A percentile compares a stretch with the other conserved stretches of the same genome.
Conservation (phyloP, 1,140 invertebrate species). For the Trichonephila clavata region DNA sequence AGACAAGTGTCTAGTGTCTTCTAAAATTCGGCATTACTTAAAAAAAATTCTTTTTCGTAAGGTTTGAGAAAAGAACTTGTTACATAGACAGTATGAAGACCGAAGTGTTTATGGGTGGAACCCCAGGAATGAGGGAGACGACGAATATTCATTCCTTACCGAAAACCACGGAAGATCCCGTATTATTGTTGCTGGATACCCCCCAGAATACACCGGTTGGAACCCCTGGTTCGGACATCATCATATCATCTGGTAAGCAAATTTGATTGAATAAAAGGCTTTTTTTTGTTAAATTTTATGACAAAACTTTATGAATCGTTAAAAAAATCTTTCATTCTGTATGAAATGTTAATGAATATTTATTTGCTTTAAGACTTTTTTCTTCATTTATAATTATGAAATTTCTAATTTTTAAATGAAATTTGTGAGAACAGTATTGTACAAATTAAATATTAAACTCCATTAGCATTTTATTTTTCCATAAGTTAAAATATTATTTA, state of each 20-base stretch:
- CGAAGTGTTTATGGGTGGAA: conserved; percentile 66
- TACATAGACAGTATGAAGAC: conserved; percentile 33
- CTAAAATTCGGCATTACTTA: not conserved
- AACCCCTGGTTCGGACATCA: conserved; percentile 66
- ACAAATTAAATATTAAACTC: too few species aligned
- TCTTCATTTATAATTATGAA: too few species aligned
- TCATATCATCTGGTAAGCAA: conserved; percentile 19
- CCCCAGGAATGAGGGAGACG: not conserved
- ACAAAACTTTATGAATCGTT: too few species aligned
- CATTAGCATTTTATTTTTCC: too few species aligned
- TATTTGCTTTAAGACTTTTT: too few species aligned
- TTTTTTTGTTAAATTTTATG: too few species aligned
- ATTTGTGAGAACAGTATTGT: too few species aligned
- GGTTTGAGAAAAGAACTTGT: not conserved
- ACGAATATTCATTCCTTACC: conserved; percentile 1
- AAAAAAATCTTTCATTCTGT: too few species aligned
- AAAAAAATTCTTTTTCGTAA: not conserved
- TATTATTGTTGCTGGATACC: conserved; percentile 64
- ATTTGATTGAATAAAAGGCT: not conserved
- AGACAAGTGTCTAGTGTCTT: not conserved
- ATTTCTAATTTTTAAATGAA: too few species aligned
- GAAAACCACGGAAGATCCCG: conserved; percentile 33
- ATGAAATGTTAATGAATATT: too few species aligned
- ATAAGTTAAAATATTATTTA: too few species aligned
- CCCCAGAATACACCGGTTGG: conserved; percentile 67